These are phyloP conservation scores for Magallana angulata DNA, from an alignment of 1,140 invertebrate genomes.

Conservation along the genomic window DNA sequence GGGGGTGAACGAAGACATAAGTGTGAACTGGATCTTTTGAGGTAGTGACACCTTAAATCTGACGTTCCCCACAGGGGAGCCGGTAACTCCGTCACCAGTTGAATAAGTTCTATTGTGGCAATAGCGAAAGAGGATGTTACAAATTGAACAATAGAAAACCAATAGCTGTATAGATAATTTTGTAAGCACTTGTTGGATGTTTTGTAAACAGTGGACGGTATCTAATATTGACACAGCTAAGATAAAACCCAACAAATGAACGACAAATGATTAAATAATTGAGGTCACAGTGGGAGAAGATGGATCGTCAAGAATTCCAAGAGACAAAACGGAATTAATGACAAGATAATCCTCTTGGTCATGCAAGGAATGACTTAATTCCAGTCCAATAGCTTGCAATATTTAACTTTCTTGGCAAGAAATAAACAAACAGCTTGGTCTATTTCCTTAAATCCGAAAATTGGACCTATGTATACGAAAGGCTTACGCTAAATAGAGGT, in stretches of 20 bases:
- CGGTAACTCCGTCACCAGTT: not conserved
- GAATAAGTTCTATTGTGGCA: conserved; percentile 22
- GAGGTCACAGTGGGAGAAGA: conserved; percentile 18
- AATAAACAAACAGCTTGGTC: conserved; percentile 33
- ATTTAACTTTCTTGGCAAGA: conserved; percentile 13
- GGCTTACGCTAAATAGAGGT: conserved; percentile 6
- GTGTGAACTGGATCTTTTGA: not conserved
- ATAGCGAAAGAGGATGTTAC: conserved; percentile 33
- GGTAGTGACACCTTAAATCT: not conserved
- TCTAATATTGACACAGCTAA: conserved; percentile 31
- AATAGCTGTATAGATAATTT: not conserved
- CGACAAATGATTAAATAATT: conserved; percentile 24
- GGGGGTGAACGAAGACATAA: not conserved
- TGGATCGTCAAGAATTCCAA: conserved; percentile 9
- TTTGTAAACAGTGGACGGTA: conserved; percentile 5
- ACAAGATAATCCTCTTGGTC: not conserved
- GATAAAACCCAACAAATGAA: conserved; percentile 14
- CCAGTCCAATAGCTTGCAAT: not conserved
- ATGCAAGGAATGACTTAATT: conserved; percentile 38
- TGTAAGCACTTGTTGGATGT: conserved; percentile 10
- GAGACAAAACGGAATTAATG: conserved; percentile 9
- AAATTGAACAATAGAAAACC: conserved; percentile 1
- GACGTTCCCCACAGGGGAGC: not conserved
- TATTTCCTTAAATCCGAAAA: conserved; percentile 24
- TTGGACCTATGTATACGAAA: conserved; percentile 25